Percentiles rank a stretch among this genome's conserved stretches.
These are phyloP conservation scores for Pseudorectes ferrugineus DNA, from an alignment of 2,113 vertebrate genomes.

Conservation along the genomic window DNA sequence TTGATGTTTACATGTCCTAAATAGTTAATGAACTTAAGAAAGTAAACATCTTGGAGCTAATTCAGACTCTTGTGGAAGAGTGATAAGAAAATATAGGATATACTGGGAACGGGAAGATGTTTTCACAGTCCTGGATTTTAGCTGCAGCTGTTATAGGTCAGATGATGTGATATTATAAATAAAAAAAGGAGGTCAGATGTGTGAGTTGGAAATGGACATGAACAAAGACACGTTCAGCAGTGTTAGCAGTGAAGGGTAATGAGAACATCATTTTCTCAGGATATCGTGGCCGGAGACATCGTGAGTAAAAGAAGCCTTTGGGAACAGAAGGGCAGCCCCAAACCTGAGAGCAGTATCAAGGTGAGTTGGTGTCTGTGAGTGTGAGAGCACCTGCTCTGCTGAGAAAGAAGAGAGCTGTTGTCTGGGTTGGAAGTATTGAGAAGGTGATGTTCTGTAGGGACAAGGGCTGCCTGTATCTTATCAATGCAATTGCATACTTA, in stretches of 20 bases:
- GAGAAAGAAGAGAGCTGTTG: neutral
- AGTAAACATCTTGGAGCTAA: neutral
- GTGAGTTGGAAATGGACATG: neutral
- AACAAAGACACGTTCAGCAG: neutral
- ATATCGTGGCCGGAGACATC: conserved; percentile 87
- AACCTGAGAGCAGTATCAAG: conserved; percentile 46
- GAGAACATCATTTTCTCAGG: conserved; percentile 65
- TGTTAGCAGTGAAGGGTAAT: neutral
- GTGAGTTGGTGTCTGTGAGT: conserved; percentile 6
- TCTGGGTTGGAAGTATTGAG: neutral
- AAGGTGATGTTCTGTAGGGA: neutral
- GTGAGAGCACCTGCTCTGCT: neutral
- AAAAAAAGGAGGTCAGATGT: neutral
- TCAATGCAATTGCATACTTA: neutral
- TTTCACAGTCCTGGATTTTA: neutral
- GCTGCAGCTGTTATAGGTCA: neutral
- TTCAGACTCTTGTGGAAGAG: neutral
- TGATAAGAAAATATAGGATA: neutral
- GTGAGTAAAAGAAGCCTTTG: conserved; percentile 91
- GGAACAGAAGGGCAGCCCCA: conserved; percentile 80
- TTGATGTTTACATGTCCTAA: neutral
- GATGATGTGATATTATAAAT: neutral
- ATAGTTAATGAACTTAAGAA: neutral
- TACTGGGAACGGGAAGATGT: neutral
- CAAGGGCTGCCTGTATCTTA: neutral